Conservation (phyloP, 2,888 invertebrate genomes). For the Yponomeuta plumbellus region DNA sequence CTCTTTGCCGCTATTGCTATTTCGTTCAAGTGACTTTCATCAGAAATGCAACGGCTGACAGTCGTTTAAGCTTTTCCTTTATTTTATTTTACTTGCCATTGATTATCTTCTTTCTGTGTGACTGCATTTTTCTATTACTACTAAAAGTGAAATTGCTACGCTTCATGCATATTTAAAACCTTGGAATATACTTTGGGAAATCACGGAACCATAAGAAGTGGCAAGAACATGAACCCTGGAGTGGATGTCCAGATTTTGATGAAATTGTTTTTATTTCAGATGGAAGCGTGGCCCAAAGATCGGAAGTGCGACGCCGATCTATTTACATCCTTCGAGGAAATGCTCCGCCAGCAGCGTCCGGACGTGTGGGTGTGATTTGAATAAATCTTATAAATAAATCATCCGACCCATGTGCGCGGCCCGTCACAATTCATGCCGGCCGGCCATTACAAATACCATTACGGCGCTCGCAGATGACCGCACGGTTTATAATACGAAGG, state of each 20-base stretch:
- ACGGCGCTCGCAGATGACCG: slow-evolving; percentile 75
- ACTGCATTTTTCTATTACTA: background rate
- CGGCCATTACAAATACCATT: slow-evolving; percentile 73
- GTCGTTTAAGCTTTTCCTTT: slow-evolving; percentile 2
- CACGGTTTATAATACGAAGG: slow-evolving; percentile 76
- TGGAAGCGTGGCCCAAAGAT: background rate
- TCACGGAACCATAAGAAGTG: too few species aligned
- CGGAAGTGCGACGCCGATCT: slow-evolving; percentile 14
- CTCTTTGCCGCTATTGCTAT: slow-evolving; percentile 52
- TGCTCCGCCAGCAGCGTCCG: slow-evolving; percentile 22
- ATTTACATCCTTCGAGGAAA: slow-evolving; percentile 23
- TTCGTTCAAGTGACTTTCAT: slow-evolving; percentile 53
- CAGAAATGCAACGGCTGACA: slow-evolving; percentile 63
- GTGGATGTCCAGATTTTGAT: too few species aligned
- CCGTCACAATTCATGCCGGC: slow-evolving; percentile 59
- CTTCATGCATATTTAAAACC: too few species aligned
- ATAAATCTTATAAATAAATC: slow-evolving; percentile 65
- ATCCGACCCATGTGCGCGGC: slow-evolving; percentile 56
- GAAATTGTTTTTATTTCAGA: background rate
- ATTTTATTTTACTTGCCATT: background rate
- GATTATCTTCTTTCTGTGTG: background rate
- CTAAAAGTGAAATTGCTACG: background rate
- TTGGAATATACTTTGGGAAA: too few species aligned
- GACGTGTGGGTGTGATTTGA: slow-evolving; percentile 31
- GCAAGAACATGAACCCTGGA: too few species aligned